A percentile compares a stretch with the other conserved stretches of the same genome.
phyloP scores from a whole-genome alignment of 2,888 invertebrate genomes.

The Melanostoma mellinum region DNA sequence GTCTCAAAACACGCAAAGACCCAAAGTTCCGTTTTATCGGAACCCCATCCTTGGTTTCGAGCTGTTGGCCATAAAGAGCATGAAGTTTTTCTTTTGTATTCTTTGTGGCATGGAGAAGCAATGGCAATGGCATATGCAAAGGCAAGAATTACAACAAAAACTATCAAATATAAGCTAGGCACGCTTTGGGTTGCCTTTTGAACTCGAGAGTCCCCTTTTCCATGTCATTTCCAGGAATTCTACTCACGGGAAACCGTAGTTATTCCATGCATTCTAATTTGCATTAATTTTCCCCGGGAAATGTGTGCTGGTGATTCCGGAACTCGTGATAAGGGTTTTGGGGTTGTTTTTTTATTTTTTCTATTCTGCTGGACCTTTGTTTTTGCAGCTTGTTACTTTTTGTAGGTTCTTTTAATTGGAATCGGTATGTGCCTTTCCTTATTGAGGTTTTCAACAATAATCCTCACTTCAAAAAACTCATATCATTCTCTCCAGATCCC shows the following conservation, averaged over 20 bases:
- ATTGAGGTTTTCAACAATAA: slow-evolving; percentile 43
- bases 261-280: slow-evolving; percentile 64
- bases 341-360: neutral
- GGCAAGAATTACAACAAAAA: neutral
- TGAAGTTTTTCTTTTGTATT: neutral
- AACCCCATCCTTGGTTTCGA: neutral
- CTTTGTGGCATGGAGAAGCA: too few relatives aligned
- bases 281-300: slow-evolving; percentile 56
- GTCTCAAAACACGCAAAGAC: slow-evolving; percentile 48
- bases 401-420: slow-evolving; percentile 36
- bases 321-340: slow-evolving; percentile 43
- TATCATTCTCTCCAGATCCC: slow-evolving; percentile 42
- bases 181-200: slow-evolving; percentile 25
- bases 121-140: neutral
- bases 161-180: slow-evolving; percentile 16
- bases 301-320: slow-evolving; percentile 36
- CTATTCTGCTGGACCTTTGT: slow-evolving; percentile 17
- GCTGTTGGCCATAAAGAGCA: neutral
- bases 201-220: slow-evolving; percentile 28
- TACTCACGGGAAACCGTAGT: slow-evolving; percentile 37
- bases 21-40: neutral
- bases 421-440: slow-evolving; percentile 11
- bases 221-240: slow-evolving; percentile 52
- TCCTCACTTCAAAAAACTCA: slow-evolving; percentile 61
- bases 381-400: slow-evolving; percentile 37